Conservation (phyloP, 2,797 vertebrate species). For the Graptemys geographica region DNA sequence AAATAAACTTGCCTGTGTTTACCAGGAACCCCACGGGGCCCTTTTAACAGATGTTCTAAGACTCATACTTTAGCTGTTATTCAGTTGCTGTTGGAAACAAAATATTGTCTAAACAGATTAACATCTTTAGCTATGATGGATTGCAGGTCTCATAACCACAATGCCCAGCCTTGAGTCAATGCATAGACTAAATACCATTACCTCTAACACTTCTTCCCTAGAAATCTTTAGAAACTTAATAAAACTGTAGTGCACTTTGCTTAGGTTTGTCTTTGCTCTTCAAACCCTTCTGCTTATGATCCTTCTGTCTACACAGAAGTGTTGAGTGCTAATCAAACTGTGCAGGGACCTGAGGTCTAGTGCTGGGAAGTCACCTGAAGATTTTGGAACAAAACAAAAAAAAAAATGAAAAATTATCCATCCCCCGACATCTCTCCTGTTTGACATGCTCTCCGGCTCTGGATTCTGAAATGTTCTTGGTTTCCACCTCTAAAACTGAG, state of each 20-base stretch:
- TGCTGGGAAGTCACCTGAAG: neutral
- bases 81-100: neutral
- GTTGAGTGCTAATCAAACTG: neutral
- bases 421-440: rapidly evolving
- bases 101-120: neutral
- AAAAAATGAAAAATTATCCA: neutral
- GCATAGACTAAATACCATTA: rapidly evolving
- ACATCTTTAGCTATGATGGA: neutral
- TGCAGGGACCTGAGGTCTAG: neutral
- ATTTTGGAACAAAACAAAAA: neutral
- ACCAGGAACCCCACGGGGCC: neutral
- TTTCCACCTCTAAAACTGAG: neutral
- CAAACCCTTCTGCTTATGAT: neutral
- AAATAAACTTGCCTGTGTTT: neutral
- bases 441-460: neutral
- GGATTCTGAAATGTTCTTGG: neutral
- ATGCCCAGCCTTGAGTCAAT: neutral
- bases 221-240: neutral
- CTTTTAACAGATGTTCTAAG: neutral
- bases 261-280: neutral
- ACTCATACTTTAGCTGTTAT: neutral
- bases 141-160: neutral
- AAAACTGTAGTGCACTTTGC: neutral
- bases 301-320: neutral
- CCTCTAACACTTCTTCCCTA: neutral